phyloP scores from a whole-genome alignment of 2,113 vertebrate species.

The Clarias gariepinus region DNA sequence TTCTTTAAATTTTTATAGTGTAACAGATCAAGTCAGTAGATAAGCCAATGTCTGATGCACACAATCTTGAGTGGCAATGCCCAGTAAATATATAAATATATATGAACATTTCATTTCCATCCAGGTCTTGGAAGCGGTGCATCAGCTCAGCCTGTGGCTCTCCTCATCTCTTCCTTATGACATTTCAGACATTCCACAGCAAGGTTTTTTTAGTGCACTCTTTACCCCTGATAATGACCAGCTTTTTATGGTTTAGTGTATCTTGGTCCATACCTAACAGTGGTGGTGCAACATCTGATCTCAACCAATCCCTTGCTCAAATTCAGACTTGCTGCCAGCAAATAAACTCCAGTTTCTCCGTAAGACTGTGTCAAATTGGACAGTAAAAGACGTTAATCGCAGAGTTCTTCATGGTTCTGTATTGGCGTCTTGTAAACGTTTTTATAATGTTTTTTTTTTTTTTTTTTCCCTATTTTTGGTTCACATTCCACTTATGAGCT shows the following conservation, averaged over 20 bases:
- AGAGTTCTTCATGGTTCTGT: not conserved
- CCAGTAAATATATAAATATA: not conserved
- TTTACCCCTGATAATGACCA: not conserved
- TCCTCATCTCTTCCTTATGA: not conserved
- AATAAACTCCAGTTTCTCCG: not conserved
- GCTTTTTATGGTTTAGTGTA: not conserved
- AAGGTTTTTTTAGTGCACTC: constrained; percentile 17
- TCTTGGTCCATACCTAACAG: not conserved
- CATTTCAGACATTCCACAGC: constrained; percentile 48
- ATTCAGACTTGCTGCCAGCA: not conserved
- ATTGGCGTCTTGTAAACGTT: not conserved
- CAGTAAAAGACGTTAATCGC: not conserved
- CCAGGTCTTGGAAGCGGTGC: constrained; percentile 4
- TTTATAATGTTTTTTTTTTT: too few species aligned
- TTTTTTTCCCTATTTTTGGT: not conserved
- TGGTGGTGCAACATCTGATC: not conserved
- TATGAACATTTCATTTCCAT: constrained; percentile 22
- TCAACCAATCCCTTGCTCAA: not conserved
- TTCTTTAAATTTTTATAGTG: not conserved
- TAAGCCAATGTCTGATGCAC: not conserved
- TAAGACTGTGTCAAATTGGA: not conserved
- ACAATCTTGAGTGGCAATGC: not conserved
- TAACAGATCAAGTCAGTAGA: not conserved
- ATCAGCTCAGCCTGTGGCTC: not conserved
- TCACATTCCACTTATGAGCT: constrained; percentile 1